Conservation (phyloP, 2,888 invertebrate genomes). For the Epistrophe grossulariae region DNA sequence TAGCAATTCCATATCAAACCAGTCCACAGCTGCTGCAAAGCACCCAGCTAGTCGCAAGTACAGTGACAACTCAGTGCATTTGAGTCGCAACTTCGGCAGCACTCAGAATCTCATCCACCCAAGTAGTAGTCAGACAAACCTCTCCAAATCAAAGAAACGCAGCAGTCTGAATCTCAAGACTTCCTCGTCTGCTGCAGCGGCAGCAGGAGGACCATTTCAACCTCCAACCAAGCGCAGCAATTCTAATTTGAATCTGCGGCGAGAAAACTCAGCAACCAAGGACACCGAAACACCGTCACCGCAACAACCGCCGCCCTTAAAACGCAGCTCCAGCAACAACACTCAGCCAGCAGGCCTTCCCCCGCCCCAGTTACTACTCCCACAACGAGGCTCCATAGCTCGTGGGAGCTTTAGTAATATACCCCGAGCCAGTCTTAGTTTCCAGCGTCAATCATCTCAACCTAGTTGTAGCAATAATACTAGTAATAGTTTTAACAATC, state of each 20-base stretch:
- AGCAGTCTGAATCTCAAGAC: slow-evolving; percentile 83
- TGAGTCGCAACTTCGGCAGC: slow-evolving; percentile 83
- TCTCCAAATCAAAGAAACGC: slow-evolving; percentile 83
- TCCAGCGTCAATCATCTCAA: slow-evolving; percentile 74
- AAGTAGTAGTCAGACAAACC: slow-evolving; percentile 80
- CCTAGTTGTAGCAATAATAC: slow-evolving; percentile 71
- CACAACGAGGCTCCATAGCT: slow-evolving; percentile 78
- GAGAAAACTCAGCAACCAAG: slow-evolving; percentile 79
- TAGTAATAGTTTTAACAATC: slow-evolving; percentile 75
- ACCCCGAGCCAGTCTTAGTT: slow-evolving; percentile 82
- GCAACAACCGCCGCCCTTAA: slow-evolving; percentile 67
- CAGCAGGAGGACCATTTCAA: slow-evolving; percentile 53
- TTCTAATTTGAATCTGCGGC: slow-evolving; percentile 82
- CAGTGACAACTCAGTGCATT: slow-evolving; percentile 80
- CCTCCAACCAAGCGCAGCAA: slow-evolving; percentile 80
- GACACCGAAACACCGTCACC: slow-evolving; percentile 71
- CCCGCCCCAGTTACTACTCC: slow-evolving; percentile 77
- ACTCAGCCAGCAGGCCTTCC: slow-evolving; percentile 77
- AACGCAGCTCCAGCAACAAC: slow-evolving; percentile 77
- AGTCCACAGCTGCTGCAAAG: slow-evolving; percentile 77
- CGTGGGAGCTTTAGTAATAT: slow-evolving; percentile 83
- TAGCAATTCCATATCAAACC: slow-evolving; percentile 81
- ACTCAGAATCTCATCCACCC: slow-evolving; percentile 83
- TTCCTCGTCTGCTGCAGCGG: slow-evolving; percentile 72
- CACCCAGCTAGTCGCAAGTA: slow-evolving; percentile 79